Evolutionary conservation across 2,888 invertebrate genomes (phyloP).

Genomic region (Amaurobius ferox): DNA sequence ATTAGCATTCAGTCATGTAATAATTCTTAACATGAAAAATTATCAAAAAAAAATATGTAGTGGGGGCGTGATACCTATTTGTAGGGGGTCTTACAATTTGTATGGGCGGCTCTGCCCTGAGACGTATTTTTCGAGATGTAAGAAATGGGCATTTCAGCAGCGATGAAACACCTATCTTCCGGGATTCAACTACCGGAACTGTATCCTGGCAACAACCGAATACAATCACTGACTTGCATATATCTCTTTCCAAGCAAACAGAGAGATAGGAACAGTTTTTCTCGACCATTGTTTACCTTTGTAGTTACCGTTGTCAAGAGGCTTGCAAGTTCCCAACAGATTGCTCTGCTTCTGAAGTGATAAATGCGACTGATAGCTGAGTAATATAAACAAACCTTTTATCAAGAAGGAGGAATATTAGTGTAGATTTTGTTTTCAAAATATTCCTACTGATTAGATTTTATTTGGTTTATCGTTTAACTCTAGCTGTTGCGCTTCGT

Average conservation of each 20-base stretch:
- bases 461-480: background rate
- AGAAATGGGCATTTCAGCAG: too few relatives aligned
- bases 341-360: conserved; percentile 24
- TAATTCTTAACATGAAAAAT: too few relatives aligned
- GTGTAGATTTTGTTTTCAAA: background rate
- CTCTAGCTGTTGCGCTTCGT: too few relatives aligned
- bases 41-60: too few relatives aligned
- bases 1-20: too few relatives aligned
- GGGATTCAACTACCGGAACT: background rate
- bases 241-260: conserved; percentile 3
- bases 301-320: conserved; percentile 66
- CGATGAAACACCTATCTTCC: too few relatives aligned
- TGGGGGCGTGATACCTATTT: too few relatives aligned
- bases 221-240: background rate
- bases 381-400: conserved; percentile 60
- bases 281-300: conserved; percentile 59
- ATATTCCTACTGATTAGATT: background rate
- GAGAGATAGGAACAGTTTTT: background rate
- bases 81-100: too few relatives aligned
- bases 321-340: conserved; percentile 52
- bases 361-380: conserved; percentile 29
- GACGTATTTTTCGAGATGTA: too few relatives aligned
- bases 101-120: too few relatives aligned
- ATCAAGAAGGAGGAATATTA: conserved; percentile 32
- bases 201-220: background rate